Percentiles rank a stretch among this genome's conserved stretches.
Evolutionary conservation across 2,888 invertebrate genomes (phyloP).

Genomic region (Conchocele bisecta): DNA sequence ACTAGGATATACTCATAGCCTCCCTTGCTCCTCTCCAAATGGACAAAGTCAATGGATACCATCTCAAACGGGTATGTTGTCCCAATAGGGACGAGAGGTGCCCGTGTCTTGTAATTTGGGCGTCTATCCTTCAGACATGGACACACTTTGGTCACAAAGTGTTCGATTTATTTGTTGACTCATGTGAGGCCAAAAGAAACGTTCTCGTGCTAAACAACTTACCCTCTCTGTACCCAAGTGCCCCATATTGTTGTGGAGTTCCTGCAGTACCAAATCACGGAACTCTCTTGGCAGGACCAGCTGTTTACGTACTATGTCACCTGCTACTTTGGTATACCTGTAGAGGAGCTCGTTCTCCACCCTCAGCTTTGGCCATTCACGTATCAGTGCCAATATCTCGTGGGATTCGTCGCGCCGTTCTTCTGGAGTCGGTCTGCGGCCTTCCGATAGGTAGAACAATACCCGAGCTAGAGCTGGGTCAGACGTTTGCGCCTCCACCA

Average conservation of each 20-base stretch:
- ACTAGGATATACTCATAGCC: constrained; percentile 25
- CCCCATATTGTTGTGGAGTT: constrained; percentile 36
- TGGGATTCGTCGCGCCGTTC: background rate
- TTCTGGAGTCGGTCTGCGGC: background rate
- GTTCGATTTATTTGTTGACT: constrained; percentile 24
- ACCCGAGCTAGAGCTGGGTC: background rate
- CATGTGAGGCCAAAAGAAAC: constrained; percentile 45
- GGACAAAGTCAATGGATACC: constrained; percentile 28
- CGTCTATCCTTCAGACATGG: constrained; percentile 23
- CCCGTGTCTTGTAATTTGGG: background rate
- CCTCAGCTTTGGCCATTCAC: constrained; percentile 14
- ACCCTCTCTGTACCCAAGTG: constrained; percentile 21
- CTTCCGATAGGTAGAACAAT: background rate
- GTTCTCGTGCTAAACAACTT: constrained; percentile 13
- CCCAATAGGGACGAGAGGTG: constrained; percentile 12
- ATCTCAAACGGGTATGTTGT: constrained; percentile 35
- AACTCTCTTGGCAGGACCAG: constrained; percentile 29
- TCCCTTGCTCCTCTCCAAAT: constrained; percentile 20
- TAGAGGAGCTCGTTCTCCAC: background rate
- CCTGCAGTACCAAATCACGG: background rate
- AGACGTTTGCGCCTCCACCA: background rate
- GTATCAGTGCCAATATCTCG: background rate
- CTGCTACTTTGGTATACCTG: background rate
- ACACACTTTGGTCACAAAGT: constrained; percentile 12
- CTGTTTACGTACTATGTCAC: constrained; percentile 4